These are phyloP conservation scores for Lacanobia oleracea DNA, from an alignment of 2,888 invertebrate genomes.

Conservation along the genomic window DNA sequence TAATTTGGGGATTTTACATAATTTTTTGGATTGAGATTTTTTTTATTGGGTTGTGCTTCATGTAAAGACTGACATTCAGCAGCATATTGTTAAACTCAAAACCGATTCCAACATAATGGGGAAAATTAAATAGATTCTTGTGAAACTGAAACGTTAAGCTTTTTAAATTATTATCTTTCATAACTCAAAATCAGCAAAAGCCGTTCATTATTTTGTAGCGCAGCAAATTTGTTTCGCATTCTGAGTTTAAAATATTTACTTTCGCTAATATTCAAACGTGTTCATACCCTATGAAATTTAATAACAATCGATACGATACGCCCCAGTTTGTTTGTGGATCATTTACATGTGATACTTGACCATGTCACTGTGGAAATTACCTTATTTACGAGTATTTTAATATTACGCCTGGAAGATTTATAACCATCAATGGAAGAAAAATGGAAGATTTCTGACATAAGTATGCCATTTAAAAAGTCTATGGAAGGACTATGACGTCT, in stretches of 20 bases:
- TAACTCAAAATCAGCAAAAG: too few relatives aligned
- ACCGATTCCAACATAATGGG: too few relatives aligned
- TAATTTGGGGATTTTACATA: too few relatives aligned
- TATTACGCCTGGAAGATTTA: background rate
- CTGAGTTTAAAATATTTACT: constrained; percentile 46
- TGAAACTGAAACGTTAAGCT: too few relatives aligned
- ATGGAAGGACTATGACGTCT: too few relatives aligned
- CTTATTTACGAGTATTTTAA: constrained; percentile 1
- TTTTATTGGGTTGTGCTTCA: too few relatives aligned
- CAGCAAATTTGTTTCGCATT: constrained; percentile 15
- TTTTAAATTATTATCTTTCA: too few relatives aligned
- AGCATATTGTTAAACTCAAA: too few relatives aligned
- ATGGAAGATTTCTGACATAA: background rate
- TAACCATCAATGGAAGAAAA: background rate
- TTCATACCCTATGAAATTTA: constrained; percentile 64
- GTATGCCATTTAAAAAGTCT: too few relatives aligned
- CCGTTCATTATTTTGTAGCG: background rate
- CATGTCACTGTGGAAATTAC: constrained; percentile 43
- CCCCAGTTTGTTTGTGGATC: constrained; percentile 62
- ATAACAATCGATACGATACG: constrained; percentile 72
- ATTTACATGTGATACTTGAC: constrained; percentile 43
- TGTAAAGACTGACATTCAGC: too few relatives aligned
- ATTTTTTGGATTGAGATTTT: too few relatives aligned
- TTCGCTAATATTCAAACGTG: constrained; percentile 26
- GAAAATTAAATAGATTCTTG: too few relatives aligned